phyloP scores from a whole-genome alignment of 2,113 vertebrate genomes.

The Piaya cayana region DNA sequence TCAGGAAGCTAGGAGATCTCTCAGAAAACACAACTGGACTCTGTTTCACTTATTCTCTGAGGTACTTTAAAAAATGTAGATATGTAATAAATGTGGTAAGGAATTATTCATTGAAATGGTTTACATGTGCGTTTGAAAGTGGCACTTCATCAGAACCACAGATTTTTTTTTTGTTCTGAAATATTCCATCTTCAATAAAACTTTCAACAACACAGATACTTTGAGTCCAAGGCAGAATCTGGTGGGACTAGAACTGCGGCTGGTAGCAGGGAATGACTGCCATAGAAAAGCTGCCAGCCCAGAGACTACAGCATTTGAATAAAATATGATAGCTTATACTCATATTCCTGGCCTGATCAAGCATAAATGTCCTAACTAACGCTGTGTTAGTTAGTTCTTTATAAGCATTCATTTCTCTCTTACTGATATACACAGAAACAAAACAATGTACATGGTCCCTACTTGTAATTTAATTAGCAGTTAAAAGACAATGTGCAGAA shows the following conservation, averaged over 20 bases:
- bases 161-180: not conserved
- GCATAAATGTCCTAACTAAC: not conserved
- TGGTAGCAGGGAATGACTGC: not conserved
- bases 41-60: not conserved
- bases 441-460: rapidly evolving
- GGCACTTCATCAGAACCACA: not conserved
- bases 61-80: not conserved
- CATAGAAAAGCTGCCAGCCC: not conserved
- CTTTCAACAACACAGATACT: not conserved
- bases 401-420: not conserved
- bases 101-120: not conserved
- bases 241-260: not conserved
- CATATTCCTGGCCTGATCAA: not conserved
- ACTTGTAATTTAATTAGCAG: not conserved
- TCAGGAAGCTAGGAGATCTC: not conserved
- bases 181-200: not conserved
- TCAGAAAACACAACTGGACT: not conserved
- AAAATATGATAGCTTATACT: not conserved
- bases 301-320: not conserved
- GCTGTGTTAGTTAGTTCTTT: not conserved
- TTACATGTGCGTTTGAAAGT: not conserved
- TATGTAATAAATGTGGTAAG: not conserved
- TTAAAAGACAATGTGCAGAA: not conserved
- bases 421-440: not conserved
- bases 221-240: not conserved